Conservation (phyloP, 2,888 invertebrate genomes). For the Lacanobia oleracea region DNA sequence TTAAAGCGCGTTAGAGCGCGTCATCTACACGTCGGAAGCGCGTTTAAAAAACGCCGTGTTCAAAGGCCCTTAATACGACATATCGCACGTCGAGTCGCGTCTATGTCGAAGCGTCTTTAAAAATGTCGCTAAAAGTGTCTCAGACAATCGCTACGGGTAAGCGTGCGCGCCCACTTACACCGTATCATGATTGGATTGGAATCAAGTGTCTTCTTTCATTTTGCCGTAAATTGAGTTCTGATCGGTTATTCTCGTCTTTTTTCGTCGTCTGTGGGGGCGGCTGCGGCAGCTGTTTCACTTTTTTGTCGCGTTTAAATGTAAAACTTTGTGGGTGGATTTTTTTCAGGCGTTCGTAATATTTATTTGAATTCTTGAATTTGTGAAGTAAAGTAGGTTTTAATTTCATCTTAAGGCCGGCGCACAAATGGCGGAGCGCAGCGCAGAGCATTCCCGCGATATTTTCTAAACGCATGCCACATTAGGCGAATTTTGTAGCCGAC, state of each 20-base stretch:
- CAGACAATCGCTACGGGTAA: constrained; percentile 53
- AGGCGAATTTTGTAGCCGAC: too few species aligned
- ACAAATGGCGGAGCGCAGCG: too few species aligned
- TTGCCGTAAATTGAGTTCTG: constrained; percentile 64
- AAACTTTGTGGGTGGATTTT: neutral
- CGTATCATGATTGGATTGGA: constrained; percentile 65
- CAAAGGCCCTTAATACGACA: too few species aligned
- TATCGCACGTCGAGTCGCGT: neutral
- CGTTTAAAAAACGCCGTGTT: too few species aligned
- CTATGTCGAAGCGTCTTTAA: neutral
- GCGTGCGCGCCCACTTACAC: constrained; percentile 55
- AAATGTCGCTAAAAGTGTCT: neutral
- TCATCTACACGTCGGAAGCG: too few species aligned
- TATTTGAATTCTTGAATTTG: constrained; percentile 12
- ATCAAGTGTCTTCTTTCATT: constrained; percentile 67
- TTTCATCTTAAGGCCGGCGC: constrained; percentile 5
- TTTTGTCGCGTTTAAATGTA: constrained; percentile 28
- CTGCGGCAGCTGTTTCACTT: constrained; percentile 56
- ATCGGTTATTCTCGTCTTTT: constrained; percentile 50
- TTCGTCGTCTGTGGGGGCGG: constrained; percentile 12
- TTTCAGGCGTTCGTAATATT: neutral
- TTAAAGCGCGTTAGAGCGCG: too few species aligned
- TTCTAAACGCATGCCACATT: too few species aligned
- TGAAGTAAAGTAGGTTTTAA: neutral
- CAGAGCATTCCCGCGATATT: too few species aligned